Conservation (phyloP, 2,888 invertebrate species). For the Drosophila rellima region DNA sequence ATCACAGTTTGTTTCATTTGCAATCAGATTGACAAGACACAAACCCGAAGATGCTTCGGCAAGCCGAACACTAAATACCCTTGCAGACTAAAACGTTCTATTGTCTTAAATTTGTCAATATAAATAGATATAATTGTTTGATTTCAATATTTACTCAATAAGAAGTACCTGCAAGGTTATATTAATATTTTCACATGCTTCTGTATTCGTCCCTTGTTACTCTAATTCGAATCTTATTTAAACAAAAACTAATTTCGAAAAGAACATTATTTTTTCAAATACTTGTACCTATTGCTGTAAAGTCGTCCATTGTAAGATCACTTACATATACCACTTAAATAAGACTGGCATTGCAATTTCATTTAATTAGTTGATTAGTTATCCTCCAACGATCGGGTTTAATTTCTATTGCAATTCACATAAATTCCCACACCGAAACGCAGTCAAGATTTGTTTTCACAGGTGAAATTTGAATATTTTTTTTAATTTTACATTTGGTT, state of each 20-base stretch:
- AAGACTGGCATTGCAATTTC: neutral
- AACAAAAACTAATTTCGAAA: slow-evolving; percentile 8
- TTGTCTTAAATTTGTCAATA: neutral
- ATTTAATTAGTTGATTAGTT: no score
- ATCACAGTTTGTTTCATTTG: slow-evolving; percentile 18
- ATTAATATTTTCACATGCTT: slow-evolving; percentile 17
- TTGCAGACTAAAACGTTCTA: slow-evolving; percentile 32
- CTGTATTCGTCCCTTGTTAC: slow-evolving; percentile 1
- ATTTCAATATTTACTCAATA: neutral
- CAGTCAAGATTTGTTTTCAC: neutral
- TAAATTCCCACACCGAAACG: neutral
- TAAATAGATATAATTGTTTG: neutral
- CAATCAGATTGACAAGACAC: slow-evolving; percentile 12
- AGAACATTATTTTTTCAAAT: neutral
- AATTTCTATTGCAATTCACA: neutral
- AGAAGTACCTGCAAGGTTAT: slow-evolving; percentile 33
- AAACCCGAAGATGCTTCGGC: slow-evolving; percentile 28
- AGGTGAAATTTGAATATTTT: neutral
- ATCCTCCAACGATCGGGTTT: neutral
- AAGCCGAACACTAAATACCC: slow-evolving; percentile 37
- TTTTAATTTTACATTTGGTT: neutral
- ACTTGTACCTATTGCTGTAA: neutral
- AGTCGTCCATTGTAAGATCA: slow-evolving; percentile 7
- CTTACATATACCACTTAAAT: neutral
- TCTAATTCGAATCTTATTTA: slow-evolving; percentile 9